These are phyloP conservation scores for Columba livia DNA, from an alignment of 2,113 vertebrate genomes.

Conservation along the genomic window DNA sequence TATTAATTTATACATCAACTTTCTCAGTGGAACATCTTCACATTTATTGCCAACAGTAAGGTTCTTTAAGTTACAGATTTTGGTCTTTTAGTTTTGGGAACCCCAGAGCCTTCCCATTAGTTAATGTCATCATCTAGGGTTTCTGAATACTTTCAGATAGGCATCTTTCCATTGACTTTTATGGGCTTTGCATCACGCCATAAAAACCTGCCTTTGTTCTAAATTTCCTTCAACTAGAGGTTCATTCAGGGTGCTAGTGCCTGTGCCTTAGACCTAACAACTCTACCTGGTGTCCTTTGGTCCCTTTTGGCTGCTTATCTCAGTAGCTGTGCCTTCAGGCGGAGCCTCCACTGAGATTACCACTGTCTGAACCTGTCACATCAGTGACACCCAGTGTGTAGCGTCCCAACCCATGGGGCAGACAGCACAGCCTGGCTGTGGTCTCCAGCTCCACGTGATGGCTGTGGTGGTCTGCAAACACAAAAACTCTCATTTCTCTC, in stretches of 20 bases:
- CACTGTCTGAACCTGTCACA: not conserved
- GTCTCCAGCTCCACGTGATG: accelerated
- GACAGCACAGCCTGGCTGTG: not conserved
- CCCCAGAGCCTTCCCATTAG: not conserved
- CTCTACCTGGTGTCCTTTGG: not conserved
- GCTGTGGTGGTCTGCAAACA: not conserved
- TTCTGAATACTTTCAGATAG: not conserved
- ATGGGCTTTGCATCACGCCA: not conserved
- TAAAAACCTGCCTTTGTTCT: not conserved
- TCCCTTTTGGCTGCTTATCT: not conserved
- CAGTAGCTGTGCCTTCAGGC: not conserved
- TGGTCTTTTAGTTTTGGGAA: not conserved
- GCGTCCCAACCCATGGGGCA: not conserved
- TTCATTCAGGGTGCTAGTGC: not conserved
- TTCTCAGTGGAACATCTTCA: not conserved
- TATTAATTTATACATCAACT: not conserved
- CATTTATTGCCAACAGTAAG: not conserved
- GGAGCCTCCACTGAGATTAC: not conserved
- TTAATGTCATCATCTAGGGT: not conserved
- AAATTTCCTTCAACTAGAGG: not conserved
- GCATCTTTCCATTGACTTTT: not conserved
- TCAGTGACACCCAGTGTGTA: accelerated
- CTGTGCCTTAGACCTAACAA: not conserved
- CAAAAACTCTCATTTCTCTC: not conserved
- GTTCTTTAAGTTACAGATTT: not conserved